phyloP scores from a whole-genome alignment of 2,113 vertebrate species.

The Dissostichus mawsoni region DNA sequence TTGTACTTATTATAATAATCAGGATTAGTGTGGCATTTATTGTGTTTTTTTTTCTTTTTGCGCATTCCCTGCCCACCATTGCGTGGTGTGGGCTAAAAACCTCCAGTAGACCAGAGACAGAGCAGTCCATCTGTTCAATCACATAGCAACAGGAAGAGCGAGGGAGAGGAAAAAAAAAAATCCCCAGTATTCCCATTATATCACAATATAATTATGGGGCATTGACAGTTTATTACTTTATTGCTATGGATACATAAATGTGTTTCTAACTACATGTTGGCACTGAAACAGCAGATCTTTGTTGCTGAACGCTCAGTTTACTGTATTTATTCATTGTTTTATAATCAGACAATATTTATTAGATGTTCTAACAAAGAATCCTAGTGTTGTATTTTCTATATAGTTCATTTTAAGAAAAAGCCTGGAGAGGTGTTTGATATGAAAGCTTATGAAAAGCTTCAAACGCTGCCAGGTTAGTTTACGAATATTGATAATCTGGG shows the following conservation, averaged over 20 bases:
- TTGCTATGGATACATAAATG: background rate
- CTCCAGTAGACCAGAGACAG: slow-evolving; percentile 70
- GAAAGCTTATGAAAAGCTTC: slow-evolving; percentile 2
- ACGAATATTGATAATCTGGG: slow-evolving; percentile 25
- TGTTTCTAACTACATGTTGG: background rate
- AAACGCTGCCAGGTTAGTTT: slow-evolving; percentile 20
- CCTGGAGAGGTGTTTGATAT: background rate
- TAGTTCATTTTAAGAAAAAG: background rate
- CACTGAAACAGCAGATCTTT: background rate
- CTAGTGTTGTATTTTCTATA: background rate
- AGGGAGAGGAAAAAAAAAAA: slow-evolving; percentile 38
- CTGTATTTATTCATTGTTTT: background rate
- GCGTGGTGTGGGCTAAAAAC: slow-evolving; percentile 76
- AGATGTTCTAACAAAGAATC: background rate
- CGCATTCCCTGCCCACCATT: slow-evolving; percentile 78
- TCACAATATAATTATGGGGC: slow-evolving; percentile 1
- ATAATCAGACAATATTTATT: background rate
- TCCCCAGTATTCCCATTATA: slow-evolving; percentile 21
- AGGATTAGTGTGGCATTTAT: slow-evolving; percentile 43
- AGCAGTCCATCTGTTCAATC: slow-evolving; percentile 82
- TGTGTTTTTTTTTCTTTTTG: slow-evolving; percentile 48
- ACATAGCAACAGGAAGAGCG: slow-evolving; percentile 79
- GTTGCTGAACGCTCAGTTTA: background rate
- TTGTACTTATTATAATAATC: slow-evolving; percentile 43
- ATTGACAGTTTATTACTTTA: background rate